A percentile compares a stretch with the other conserved stretches of the same genome.
Evolutionary conservation across 1,140 invertebrate genomes (phyloP).

Genomic region (Oppia nitens): DNA sequence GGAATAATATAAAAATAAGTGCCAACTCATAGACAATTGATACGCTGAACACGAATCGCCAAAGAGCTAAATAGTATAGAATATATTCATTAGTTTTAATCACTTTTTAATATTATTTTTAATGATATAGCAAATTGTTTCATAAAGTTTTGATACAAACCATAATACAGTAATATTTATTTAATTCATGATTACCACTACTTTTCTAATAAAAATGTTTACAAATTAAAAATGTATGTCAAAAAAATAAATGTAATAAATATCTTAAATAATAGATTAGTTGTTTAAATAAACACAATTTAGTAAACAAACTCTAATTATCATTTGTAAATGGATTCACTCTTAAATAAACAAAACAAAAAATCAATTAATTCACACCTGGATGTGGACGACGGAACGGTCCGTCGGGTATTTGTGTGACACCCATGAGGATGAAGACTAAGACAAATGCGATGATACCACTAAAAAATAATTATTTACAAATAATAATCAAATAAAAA

Average conservation of each 20-base stretch:
- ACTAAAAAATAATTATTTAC: constrained; percentile 24
- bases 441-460: constrained; percentile 36
- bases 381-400: constrained; percentile 42
- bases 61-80: constrained; percentile 32
- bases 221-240: no score
- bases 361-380: constrained; percentile 23
- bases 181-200: no score
- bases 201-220: no score
- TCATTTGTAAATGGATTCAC: no score
- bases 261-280: constrained; percentile 3
- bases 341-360: no score
- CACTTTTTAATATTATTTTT: no score
- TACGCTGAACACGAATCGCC: constrained; percentile 38
- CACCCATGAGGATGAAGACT: constrained; percentile 38
- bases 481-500: not conserved
- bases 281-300: not conserved
- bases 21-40: constrained; percentile 39
- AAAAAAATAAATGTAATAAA: not conserved
- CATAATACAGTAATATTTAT: no score
- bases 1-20: constrained; percentile 40
- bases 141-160: no score
- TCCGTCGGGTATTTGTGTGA: constrained; percentile 42
- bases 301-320: no score
- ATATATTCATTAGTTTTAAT: no score
- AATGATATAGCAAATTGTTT: no score